Percentiles rank a stretch among this genome's conserved stretches.
Conservation (phyloP, 1,140 invertebrate genomes). For the Bathynomus jamesi region DNA sequence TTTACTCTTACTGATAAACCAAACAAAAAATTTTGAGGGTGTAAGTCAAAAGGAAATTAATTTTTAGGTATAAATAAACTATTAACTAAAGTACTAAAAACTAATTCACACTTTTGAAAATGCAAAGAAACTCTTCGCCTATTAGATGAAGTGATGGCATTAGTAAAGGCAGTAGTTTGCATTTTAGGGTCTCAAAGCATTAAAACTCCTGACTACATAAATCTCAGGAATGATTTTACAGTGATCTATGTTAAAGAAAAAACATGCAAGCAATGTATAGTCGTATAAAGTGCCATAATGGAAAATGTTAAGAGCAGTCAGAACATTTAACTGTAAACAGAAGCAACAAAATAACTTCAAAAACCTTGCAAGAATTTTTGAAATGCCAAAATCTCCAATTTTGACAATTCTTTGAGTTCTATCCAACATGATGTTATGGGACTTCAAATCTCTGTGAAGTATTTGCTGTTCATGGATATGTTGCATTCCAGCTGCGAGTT, state of each 20-base stretch:
- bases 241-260: not conserved
- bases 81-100: not conserved
- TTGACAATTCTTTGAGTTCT: conserved; percentile 56
- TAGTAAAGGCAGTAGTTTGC: not conserved
- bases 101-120: not conserved
- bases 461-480: conserved; percentile 63
- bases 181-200: not conserved
- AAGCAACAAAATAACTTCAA: conserved; percentile 7
- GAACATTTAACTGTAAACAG: conserved; percentile 6
- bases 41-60: conserved; percentile 6
- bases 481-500: conserved; percentile 62
- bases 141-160: not conserved
- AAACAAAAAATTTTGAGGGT: conserved; percentile 11
- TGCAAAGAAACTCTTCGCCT: not conserved
- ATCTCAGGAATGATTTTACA: not conserved
- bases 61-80: not conserved
- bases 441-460: conserved; percentile 66
- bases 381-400: conserved; percentile 72
- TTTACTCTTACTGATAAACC: conserved; percentile 46
- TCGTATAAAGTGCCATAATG: not conserved
- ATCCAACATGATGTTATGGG: conserved; percentile 65
- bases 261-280: not conserved
- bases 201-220: not conserved
- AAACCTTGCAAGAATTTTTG: conserved; percentile 50
- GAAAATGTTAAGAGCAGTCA: not conserved